phyloP scores from a whole-genome alignment of 2,888 invertebrate species.

The Ochropacha duplaris region DNA sequence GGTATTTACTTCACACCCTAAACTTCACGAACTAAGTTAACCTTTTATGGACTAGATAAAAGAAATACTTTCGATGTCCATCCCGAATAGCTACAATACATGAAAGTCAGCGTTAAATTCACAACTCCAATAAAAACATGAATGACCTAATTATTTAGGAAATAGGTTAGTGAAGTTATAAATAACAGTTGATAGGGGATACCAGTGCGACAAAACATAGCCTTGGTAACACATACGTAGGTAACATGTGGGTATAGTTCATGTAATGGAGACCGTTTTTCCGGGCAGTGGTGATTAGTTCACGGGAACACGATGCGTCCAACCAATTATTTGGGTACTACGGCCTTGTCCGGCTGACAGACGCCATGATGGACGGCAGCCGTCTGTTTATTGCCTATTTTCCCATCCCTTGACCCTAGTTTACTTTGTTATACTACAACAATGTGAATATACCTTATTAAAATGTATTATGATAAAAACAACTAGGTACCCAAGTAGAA shows the following conservation, averaged over 20 bases:
- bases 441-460: slow-evolving; percentile 15
- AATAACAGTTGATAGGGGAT: neutral
- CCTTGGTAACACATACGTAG: neutral
- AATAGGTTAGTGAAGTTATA: slow-evolving; percentile 14
- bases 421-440: slow-evolving; percentile 32
- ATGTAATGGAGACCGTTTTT: slow-evolving; percentile 22
- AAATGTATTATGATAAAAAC: slow-evolving; percentile 25
- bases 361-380: slow-evolving; percentile 55
- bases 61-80: too few species aligned
- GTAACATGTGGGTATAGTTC: neutral
- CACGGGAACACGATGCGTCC: slow-evolving; percentile 33
- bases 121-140: slow-evolving; percentile 21
- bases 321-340: slow-evolving; percentile 57
- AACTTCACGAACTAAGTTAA: too few species aligned
- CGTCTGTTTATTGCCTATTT: slow-evolving; percentile 55
- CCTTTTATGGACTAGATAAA: too few species aligned
- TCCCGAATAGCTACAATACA: too few species aligned
- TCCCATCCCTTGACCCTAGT: slow-evolving; percentile 38
- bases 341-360: slow-evolving; percentile 39
- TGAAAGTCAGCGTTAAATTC: neutral
- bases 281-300: slow-evolving; percentile 39
- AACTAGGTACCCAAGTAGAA: neutral
- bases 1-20: too few species aligned
- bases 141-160: slow-evolving; percentile 8
- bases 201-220: neutral